phyloP scores from a whole-genome alignment of 2,888 invertebrate genomes.

The Flexamia atlantica region DNA sequence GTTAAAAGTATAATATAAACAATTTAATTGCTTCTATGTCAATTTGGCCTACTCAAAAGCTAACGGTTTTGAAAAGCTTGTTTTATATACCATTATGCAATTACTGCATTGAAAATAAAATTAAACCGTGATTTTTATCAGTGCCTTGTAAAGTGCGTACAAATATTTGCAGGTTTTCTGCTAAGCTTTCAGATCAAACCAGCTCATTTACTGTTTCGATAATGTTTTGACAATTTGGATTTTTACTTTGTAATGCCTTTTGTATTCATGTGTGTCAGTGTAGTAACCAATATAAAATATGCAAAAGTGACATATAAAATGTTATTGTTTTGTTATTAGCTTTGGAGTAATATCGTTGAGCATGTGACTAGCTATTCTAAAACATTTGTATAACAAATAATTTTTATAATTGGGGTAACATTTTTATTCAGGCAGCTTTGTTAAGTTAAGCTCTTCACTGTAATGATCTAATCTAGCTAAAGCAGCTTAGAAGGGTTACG shows the following conservation, averaged over 20 bases:
- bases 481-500: background rate
- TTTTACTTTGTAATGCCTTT: background rate
- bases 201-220: background rate
- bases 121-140: background rate
- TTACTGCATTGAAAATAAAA: background rate
- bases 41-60: no score
- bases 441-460: background rate
- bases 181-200: background rate
- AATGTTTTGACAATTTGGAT: background rate
- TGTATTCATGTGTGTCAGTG: background rate
- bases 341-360: no score
- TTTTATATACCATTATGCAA: background rate
- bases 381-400: no score
- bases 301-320: no score
- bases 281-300: background rate
- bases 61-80: background rate
- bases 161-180: background rate
- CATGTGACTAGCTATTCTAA: no score
- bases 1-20: no score
- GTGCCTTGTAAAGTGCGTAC: constrained; percentile 1
- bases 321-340: no score
- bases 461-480: background rate
- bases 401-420: no score
- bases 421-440: background rate
- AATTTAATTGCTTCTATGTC: no score